Evolutionary conservation across 2,888 invertebrate genomes (phyloP), one percentile per base, ranked within the genome.

Genomic region (Dasysyrphus tricinctus): DNA sequence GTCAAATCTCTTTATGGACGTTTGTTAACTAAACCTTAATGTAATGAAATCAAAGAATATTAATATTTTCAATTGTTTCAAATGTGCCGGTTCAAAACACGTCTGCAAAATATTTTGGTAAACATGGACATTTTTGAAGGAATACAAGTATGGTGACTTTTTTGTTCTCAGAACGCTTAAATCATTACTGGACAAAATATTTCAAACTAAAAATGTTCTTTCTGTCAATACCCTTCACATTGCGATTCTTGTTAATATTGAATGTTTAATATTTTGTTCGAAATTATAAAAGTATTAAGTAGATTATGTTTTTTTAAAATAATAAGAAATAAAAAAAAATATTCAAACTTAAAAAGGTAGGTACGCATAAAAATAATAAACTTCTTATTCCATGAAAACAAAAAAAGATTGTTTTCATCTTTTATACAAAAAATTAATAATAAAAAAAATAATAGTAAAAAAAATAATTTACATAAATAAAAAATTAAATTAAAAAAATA

Each of bases 301-400:
- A 34, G 5, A 47, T 32, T 65, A 12, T 47, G 47, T 47, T 2
- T 24, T 24, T 24, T 32, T 5, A 47, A 65, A 51, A 56, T 61
- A 37, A 74, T 51, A n/a, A n/a, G n/a, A 70, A 32, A 4, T 8
- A 29, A 70, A 61, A 34, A 2, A 76, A 34, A 39, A 12, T 39
- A 39, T 12, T 42, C 14, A 12, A 74, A 69, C 51, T 34, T 32
- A 5, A 69, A 14, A 44, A 70, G 5, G 0, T 11, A 65, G 9
- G 0, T 24, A 74, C 8, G 5, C 19, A 24, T 49, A 5, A 59
- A 73, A 51, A 49, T 37, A 37, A 73, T 56, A 59, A 56, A 81
- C 47, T 69, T 83, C 76, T 73, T 73, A 74, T 83, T 83, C 57
- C 59, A 83, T 76, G 65, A 82, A 63, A 69, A 87, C 56, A 70